Conservation (phyloP, 2,113 vertebrate species). For the Phalacrocorax aristotelis region DNA sequence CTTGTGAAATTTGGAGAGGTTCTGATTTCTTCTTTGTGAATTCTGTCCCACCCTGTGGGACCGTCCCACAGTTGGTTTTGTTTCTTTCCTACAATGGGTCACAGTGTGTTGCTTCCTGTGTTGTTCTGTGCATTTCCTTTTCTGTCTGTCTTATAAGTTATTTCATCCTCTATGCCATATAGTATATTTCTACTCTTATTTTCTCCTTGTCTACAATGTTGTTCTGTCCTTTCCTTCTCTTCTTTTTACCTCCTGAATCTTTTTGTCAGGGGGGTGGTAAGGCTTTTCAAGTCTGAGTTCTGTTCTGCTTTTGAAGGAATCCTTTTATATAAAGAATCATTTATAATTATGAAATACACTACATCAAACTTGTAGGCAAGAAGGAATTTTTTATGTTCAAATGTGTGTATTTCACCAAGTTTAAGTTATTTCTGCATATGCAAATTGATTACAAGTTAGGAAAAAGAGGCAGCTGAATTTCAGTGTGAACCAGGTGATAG, state of each 20-base stretch:
- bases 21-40: background rate
- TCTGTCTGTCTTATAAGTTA: background rate
- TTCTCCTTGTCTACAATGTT: background rate
- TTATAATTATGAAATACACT: background rate
- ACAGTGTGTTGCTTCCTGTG: background rate
- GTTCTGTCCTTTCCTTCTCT: background rate
- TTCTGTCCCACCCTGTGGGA: background rate
- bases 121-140: background rate
- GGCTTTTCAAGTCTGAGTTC: background rate
- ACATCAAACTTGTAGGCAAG: background rate
- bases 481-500: background rate
- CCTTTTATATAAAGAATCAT: background rate
- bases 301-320: background rate
- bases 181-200: background rate
- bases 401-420: background rate
- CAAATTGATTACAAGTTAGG: background rate
- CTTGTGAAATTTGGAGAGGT: background rate
- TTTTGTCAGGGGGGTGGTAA: background rate
- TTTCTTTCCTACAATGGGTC: background rate
- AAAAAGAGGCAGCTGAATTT: background rate
- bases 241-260: background rate
- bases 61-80: background rate
- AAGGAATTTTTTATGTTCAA: background rate
- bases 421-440: background rate
- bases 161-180: background rate